phyloP scores from a whole-genome alignment of 2,113 vertebrate genomes.

The Vimba vimba region DNA sequence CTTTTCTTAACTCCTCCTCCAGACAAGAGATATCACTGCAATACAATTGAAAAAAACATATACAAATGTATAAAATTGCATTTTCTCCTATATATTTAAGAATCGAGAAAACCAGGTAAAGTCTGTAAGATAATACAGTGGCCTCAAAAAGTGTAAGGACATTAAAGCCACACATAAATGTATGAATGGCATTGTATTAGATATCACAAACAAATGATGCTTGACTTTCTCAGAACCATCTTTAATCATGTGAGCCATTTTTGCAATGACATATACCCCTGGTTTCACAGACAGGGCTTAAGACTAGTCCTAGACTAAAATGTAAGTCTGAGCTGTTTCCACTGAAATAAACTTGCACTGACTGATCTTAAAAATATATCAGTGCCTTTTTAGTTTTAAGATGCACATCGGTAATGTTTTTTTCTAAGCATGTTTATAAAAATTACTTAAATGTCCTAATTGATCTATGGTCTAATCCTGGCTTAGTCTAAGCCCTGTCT shows the following conservation, averaged over 20 bases:
- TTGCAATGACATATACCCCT: not conserved
- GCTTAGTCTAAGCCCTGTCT: too few species aligned
- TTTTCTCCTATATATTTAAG: not conserved
- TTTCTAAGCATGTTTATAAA: too few species aligned
- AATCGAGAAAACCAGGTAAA: not conserved
- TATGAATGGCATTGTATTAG: too few species aligned
- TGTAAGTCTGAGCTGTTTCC: too few species aligned
- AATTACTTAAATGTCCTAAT: too few species aligned
- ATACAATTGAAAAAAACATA: not conserved
- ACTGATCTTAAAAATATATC: too few species aligned
- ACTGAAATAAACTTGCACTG: too few species aligned
- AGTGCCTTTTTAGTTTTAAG: too few species aligned
- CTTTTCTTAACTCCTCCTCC: constrained; percentile 81
- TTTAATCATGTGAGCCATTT: not conserved
- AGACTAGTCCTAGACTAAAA: too few species aligned
- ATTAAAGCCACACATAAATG: not conserved
- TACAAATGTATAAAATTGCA: not conserved
- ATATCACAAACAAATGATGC: not conserved
- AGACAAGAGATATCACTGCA: constrained; percentile 78
- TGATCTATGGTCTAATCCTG: too few species aligned
- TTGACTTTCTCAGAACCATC: not conserved
- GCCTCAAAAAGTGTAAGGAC: not conserved
- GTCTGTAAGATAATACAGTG: not conserved
- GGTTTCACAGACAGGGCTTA: too few species aligned
- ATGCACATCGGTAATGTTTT: too few species aligned